Evolutionary conservation across 2,888 invertebrate species (phyloP), one percentile per base, ranked within the genome.

Genomic region (Campaea margaritaria): DNA sequence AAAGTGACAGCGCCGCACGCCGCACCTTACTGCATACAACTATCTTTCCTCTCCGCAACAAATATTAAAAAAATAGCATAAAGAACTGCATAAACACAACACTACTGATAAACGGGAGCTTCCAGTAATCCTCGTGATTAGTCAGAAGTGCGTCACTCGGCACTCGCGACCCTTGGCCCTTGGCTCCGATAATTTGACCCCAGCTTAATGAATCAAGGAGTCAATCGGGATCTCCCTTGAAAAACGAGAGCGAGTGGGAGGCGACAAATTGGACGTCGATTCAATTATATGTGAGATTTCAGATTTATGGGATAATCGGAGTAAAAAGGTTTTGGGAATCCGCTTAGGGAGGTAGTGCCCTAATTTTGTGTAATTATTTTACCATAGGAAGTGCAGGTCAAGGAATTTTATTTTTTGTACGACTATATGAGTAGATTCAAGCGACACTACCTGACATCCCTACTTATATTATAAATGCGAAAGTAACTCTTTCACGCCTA

Each of bases 181-280:
- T 27, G 36, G 27, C 21, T 39, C 39, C 13, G 11, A 5, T 50
- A 21, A 43, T 41, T 28, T 52, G 52, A 56, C 52, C 58, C 31
- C 42, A 7, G 49, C 14, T 15, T 39, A 28, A 47, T 44, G 28
- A 53, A 53, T 58, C 39, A 39, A 47, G 44, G 31, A 44, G 58
- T 58, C 58, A 58, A 58, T 31, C 15, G 41, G 38, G 43, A 34
- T 39, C 48, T 27, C 36, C 44, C 44, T 36, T 16, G 47, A 34
- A 41, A 44, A 45, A 41, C 57, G 58, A 58, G 46, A 36, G n/a
- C 16, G 48, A 27, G 53, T 44, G 49, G 58, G 53, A 42, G 47
- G 28, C 14, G 39, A 5, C 34, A 42, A 34, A 47, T 46, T 27
- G 27, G 47, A 47, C 34, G 39, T 7, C 53, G 34, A 27, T 36